phyloP scores from a whole-genome alignment of 1,140 invertebrate genomes.

The Euglossa dilemma region DNA sequence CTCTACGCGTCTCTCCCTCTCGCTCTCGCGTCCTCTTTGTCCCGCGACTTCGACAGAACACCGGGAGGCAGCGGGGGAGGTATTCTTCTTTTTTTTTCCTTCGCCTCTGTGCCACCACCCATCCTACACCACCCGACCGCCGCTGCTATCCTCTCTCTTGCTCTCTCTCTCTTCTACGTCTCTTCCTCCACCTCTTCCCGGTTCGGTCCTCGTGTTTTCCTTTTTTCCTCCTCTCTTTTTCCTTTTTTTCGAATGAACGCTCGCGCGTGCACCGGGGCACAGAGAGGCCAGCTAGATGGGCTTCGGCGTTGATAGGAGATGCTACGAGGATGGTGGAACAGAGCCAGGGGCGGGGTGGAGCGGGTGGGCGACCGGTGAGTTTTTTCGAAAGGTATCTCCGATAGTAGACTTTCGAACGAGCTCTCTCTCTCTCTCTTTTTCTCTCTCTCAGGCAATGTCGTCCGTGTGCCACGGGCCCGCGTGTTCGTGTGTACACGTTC shows the following conservation, averaged over 20 bases:
- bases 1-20: background rate
- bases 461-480: background rate
- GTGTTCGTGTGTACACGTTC: background rate
- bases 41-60: slow-evolving; percentile 38
- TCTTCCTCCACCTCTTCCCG: background rate
- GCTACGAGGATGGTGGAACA: background rate
- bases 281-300: slow-evolving; percentile 41
- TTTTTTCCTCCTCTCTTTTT: background rate
- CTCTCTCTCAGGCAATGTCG: background rate
- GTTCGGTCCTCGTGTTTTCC: background rate
- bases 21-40: slow-evolving; percentile 34
- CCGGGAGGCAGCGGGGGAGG: background rate
- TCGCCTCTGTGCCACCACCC: slow-evolving; percentile 43
- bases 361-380: background rate
- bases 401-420: slow-evolving; percentile 47
- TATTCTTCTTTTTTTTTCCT: slow-evolving; percentile 39
- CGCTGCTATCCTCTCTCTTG: background rate
- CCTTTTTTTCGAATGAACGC: slow-evolving; percentile 38
- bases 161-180: background rate
- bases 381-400: slow-evolving; percentile 53
- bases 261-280: slow-evolving; percentile 31
- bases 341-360: background rate
- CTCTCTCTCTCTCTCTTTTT: background rate
- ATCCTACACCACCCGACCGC: background rate
- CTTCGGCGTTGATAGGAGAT: slow-evolving; percentile 38